Conservation (phyloP, 2,797 vertebrate species). For the Hoplostethus mediterraneus region DNA sequence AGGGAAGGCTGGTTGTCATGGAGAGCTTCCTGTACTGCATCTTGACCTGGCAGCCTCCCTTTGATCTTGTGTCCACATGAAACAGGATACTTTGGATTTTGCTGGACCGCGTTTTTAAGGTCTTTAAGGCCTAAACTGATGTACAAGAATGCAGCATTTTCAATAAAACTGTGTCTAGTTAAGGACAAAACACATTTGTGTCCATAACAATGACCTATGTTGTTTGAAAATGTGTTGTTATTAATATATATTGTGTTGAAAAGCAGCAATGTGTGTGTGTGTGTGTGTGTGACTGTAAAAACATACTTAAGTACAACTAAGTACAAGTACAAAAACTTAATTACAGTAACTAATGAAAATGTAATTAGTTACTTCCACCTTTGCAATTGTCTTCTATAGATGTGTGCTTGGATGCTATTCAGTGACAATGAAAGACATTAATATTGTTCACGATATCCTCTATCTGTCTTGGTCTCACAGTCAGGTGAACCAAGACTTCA, state of each 20-base stretch:
- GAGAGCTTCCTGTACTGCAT: neutral
- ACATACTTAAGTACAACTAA: no score
- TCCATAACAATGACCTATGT: no score
- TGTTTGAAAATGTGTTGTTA: no score
- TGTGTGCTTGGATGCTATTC: constrained; percentile 1
- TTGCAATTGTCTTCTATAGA: neutral
- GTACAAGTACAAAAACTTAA: no score
- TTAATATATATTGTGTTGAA: no score
- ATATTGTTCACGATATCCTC: neutral
- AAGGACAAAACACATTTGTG: no score
- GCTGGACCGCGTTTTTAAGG: neutral
- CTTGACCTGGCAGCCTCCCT: neutral
- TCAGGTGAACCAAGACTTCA: neutral
- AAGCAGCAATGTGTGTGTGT: neutral
- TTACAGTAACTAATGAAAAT: no score
- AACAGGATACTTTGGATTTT: neutral
- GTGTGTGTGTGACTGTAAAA: neutral
- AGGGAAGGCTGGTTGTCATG: neutral
- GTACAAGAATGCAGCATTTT: neutral
- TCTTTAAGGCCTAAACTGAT: neutral
- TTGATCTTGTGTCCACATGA: neutral
- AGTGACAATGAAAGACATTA: constrained; percentile 3
- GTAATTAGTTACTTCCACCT: no score
- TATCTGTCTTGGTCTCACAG: no score
- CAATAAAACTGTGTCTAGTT: no score